Evolutionary conservation across 2,113 vertebrate species (phyloP), one percentile per base, ranked within the genome.

Genomic region (Pedetes capensis): DNA sequence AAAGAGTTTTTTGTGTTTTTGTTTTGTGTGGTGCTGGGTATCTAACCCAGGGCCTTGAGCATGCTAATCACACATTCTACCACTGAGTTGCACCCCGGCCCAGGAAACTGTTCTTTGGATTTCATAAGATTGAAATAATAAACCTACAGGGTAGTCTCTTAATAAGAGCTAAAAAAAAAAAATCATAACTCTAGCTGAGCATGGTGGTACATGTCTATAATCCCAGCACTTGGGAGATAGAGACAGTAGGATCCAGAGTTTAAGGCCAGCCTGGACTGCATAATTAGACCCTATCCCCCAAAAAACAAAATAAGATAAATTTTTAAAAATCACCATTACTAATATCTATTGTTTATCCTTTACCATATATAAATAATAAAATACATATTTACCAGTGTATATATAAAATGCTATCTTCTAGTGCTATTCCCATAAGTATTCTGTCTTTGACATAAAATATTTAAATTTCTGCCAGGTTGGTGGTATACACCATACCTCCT

Each of bases 401-500:
- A 55, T 69, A 47, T 51, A 94, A 72, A 79, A 57, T 80, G 10
- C 9, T 90, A 8, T 59, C 68, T 86, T 90, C 53, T 37, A 53
- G 18, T n/a, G n/a, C 32, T 66, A 4, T 87, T 89, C 42, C 34
- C 76, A 5, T 57, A 32, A 10, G 39, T 76, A 64, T 87, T 64
- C 12, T 42, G 53, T 81, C 32, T 87, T 83, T 72, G 32, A 2
- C 37, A 78, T 88, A 29, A 78, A 39, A 25, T 78, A 32, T 42
- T 83, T 88, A 82, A 78, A 34, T 63, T 88, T 84, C 34, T 91
- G 6, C 88, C n/a, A n/a, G n/a, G n/a, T n/a, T n/a, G n/a, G n/a
- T n/a, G n/a, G n/a, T n/a, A n/a, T n/a, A n/a, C n/a, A n/a, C n/a
- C n/a, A n/a, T n/a, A n/a, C n/a, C n/a, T n/a, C n/a, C n/a, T n/a